A percentile compares a stretch with the other conserved stretches of the same genome.
Evolutionary conservation across 2,113 vertebrate species (phyloP).

Genomic region (Takifugu flavidus): DNA sequence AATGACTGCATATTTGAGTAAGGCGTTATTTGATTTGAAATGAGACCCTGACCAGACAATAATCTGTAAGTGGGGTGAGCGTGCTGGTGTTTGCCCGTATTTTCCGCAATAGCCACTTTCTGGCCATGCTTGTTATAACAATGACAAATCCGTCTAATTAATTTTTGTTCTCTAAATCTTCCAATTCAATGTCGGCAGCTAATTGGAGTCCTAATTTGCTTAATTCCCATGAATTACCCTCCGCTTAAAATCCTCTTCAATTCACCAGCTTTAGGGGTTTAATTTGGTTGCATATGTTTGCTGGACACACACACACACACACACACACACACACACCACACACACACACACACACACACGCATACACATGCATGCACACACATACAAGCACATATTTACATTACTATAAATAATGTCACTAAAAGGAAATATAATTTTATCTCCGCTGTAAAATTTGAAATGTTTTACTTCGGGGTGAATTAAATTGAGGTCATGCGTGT

Average conservation of each 20-base stretch:
- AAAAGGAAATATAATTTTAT: neutral
- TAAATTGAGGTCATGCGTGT: constrained; percentile 49
- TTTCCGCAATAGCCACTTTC: constrained; percentile 32
- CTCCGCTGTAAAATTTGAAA: too few species aligned
- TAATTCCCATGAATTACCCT: constrained; percentile 74
- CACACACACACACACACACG: constrained; percentile 32
- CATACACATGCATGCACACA: constrained; percentile 4
- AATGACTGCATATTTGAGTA: constrained; percentile 68
- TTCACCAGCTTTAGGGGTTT: constrained; percentile 77
- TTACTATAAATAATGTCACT: neutral
- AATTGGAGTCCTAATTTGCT: constrained; percentile 77
- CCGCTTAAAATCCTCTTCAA: constrained; percentile 76
- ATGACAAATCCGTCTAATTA: constrained; percentile 73
- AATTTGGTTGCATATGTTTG: constrained; percentile 77
- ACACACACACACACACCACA: constrained; percentile 47
- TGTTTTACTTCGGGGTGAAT: constrained; percentile 7
- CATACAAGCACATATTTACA: neutral
- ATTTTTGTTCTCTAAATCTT: constrained; percentile 70
- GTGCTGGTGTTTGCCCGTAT: neutral
- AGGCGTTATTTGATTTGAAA: constrained; percentile 59
- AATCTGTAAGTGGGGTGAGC: constrained; percentile 43
- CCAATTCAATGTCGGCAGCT: constrained; percentile 64
- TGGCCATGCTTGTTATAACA: constrained; percentile 55
- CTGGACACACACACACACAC: constrained; percentile 55
- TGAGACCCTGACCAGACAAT: constrained; percentile 48